These are phyloP conservation scores for Lasioglossum figueresi DNA, from an alignment of 2,888 invertebrate genomes.

Conservation along the genomic window DNA sequence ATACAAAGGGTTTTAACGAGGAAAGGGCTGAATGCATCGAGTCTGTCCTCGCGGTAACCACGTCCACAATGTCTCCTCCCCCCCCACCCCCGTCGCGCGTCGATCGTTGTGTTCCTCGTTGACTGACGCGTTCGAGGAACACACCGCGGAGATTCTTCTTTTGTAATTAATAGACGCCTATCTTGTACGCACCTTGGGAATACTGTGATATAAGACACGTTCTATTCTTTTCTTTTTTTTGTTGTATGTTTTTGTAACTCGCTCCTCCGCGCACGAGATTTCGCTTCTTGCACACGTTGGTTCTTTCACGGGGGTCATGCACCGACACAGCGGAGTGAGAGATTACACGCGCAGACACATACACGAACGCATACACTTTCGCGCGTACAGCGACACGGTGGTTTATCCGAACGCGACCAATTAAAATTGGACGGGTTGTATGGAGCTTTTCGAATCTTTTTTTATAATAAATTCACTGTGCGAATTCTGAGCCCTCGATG, in stretches of 20 bases:
- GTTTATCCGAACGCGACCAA: not conserved
- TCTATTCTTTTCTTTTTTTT: not conserved
- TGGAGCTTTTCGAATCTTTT: not conserved
- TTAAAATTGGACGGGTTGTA: not conserved
- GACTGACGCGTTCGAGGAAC: constrained; percentile 59
- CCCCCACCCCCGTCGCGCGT: not conserved
- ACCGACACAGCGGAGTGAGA: constrained; percentile 51
- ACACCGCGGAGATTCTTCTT: constrained; percentile 16
- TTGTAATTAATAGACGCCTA: constrained; percentile 54
- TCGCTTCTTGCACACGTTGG: constrained; percentile 60
- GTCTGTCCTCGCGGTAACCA: constrained; percentile 26
- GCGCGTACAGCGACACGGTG: constrained; percentile 8
- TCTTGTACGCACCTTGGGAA: constrained; percentile 79
- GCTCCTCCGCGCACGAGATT: constrained; percentile 61
- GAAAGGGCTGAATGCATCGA: not conserved
- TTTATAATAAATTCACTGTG: not conserved
- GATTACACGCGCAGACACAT: constrained; percentile 37
- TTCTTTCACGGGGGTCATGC: constrained; percentile 52
- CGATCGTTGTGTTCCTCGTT: constrained; percentile 61
- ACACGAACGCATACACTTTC: constrained; percentile 22
- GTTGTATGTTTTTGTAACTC: constrained; percentile 47
- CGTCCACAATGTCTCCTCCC: not conserved
- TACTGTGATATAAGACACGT: constrained; percentile 81
- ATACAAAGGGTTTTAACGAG: too few relatives aligned
- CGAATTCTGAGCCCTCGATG: not conserved